phyloP scores from a whole-genome alignment of 1,140 invertebrate species.

The Caenorhabditis brenneri region DNA sequence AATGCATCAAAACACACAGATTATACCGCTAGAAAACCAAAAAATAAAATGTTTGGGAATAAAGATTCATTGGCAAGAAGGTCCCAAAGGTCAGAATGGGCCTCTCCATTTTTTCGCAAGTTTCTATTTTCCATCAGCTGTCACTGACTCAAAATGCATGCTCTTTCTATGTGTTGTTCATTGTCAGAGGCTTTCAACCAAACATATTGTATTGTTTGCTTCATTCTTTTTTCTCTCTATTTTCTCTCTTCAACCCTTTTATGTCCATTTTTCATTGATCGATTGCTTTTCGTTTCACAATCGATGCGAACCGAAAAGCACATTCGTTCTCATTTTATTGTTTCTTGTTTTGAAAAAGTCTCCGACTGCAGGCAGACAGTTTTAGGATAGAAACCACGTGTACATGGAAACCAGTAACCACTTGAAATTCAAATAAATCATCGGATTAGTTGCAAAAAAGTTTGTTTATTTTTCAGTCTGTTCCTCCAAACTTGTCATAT shows the following conservation, averaged over 20 bases:
- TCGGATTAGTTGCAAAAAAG: not conserved
- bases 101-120: not conserved
- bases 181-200: not conserved
- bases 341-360: not conserved
- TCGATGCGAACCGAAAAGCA: not conserved
- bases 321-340: not conserved
- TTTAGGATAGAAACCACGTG: no score
- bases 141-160: not conserved
- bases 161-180: not conserved
- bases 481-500: conserved; percentile 21
- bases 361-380: no score
- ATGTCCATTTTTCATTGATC: not conserved
- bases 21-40: no score
- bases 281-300: not conserved
- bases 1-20: no score
- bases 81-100: not conserved
- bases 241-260: not conserved
- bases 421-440: not conserved
- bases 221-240: not conserved
- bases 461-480: not conserved
- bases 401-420: not conserved
- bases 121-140: not conserved
- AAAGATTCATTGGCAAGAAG: not conserved
- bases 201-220: conserved; percentile 18
- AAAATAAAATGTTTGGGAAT: no score